Base-by-base conservation (phyloP, 2,888 invertebrate species). In the Dasysyrphus albostriatus region DNA sequence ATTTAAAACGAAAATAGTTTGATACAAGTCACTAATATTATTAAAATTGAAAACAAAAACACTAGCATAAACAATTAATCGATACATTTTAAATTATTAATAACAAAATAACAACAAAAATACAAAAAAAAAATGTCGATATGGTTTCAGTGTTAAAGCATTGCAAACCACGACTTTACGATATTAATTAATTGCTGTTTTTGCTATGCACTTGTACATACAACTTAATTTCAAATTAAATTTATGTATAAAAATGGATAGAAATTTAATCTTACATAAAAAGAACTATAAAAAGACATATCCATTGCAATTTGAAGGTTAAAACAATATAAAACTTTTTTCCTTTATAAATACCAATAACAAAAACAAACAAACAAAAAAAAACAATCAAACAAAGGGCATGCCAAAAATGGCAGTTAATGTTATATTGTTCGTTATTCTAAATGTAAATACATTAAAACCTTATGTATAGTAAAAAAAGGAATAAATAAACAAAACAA, bases 381-480 rank as follows among this genome's bases (percentile, higher is more conserved):
- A 29, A 81, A 32, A 51, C 67, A 77, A 59, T 51, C 59, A 72
- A 67, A 37, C 49, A 56, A 58, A 79, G 67, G 70, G 70, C 67
- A 83, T 78, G 70, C 1, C 87, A 83, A 87, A 63, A 87, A 75
- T 83, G 70, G 70, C 83, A 87, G 83, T 54, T 59, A 74, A 83
- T 89, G 88, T 56, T 89, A 89, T 90, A 89, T 91, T 91, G 91
- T 90, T 89, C 89, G 90, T 90, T 90, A 90, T 90, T 91, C 90
- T 89, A 91, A 91, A 88, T 88, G 87, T 87, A 87, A 87, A 87
- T 87, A 87, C 83, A 83, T 83, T 87, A 70, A 87, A 87, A 83
- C 58, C 83, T 82, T 82, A 82, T 82, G 82, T 82, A 77, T 77
- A 77, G 63, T 54, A 74, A 77, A 19, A 59, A 61, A 42, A 24